A percentile compares a stretch with the other conserved stretches of the same genome.
Evolutionary conservation across 2,113 vertebrate genomes (phyloP).

Genomic region (Prunella fulvescens): DNA sequence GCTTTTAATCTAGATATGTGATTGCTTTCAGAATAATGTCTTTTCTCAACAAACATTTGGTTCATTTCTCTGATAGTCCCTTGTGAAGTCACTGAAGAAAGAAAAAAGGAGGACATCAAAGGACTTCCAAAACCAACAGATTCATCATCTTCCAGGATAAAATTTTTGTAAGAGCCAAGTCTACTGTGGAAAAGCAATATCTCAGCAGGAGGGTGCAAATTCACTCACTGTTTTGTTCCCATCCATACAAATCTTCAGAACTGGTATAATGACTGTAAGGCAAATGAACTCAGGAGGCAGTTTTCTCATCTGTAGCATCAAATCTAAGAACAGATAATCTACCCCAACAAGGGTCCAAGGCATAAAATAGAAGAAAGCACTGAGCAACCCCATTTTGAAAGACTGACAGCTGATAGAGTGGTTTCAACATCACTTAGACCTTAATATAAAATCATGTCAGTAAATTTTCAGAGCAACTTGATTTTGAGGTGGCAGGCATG

Average conservation of each 20-base stretch:
- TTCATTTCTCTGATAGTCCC: neutral
- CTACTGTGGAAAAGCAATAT: neutral
- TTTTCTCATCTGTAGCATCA: neutral
- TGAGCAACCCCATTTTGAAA: neutral
- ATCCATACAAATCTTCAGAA: neutral
- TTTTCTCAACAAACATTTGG: neutral
- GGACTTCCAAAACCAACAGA: neutral
- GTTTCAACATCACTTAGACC: neutral
- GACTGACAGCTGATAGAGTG: neutral
- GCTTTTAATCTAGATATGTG: neutral
- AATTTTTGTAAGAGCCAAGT: neutral
- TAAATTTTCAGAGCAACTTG: neutral
- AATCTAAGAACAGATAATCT: neutral
- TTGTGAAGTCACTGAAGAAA: neutral
- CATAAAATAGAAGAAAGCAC: neutral
- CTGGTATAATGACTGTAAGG: neutral
- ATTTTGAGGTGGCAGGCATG: neutral
- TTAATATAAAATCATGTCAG: neutral
- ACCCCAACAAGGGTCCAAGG: neutral
- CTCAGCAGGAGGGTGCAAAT: neutral
- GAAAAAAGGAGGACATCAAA: neutral
- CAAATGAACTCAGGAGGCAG: neutral
- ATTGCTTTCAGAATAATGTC: neutral
- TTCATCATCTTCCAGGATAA: neutral
- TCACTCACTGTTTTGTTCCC: neutral